Percentiles rank a stretch among this genome's conserved stretches.
phyloP scores from a whole-genome alignment of 2,113 vertebrate genomes.

The Prinia subflava region DNA sequence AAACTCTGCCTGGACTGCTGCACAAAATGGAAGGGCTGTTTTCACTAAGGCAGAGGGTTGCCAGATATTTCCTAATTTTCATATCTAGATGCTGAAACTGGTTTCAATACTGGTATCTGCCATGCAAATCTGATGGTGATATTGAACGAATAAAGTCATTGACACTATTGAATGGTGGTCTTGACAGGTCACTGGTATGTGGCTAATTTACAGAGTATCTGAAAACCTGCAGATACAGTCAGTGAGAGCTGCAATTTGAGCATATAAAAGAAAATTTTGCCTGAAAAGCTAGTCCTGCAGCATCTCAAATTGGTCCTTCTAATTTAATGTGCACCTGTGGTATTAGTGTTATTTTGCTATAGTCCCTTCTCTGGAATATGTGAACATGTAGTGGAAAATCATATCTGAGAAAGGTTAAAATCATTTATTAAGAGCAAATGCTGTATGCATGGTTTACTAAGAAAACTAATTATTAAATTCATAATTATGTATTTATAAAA shows the following conservation, averaged over 20 bases:
- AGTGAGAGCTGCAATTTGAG: neutral
- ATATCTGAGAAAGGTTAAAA: neutral
- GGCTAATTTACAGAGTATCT: neutral
- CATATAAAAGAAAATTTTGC: neutral
- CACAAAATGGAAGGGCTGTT: neutral
- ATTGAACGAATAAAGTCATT: neutral
- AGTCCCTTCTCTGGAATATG: neutral
- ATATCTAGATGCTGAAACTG: neutral
- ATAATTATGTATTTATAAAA: neutral
- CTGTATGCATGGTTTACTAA: neutral
- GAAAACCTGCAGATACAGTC: neutral
- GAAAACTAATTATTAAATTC: neutral
- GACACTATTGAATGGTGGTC: neutral
- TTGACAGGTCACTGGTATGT: neutral
- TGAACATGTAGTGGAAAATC: neutral
- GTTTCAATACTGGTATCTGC: neutral
- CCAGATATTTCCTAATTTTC: neutral
- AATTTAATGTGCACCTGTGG: neutral
- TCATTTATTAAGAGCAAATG: neutral
- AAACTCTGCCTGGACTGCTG: neutral
- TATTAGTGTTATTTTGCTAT: neutral
- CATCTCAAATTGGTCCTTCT: neutral
- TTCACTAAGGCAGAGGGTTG: neutral
- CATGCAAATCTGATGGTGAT: neutral
- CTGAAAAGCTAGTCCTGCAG: neutral